Conservation (phyloP, 2,797 vertebrate genomes). For the Halcyon badia region DNA sequence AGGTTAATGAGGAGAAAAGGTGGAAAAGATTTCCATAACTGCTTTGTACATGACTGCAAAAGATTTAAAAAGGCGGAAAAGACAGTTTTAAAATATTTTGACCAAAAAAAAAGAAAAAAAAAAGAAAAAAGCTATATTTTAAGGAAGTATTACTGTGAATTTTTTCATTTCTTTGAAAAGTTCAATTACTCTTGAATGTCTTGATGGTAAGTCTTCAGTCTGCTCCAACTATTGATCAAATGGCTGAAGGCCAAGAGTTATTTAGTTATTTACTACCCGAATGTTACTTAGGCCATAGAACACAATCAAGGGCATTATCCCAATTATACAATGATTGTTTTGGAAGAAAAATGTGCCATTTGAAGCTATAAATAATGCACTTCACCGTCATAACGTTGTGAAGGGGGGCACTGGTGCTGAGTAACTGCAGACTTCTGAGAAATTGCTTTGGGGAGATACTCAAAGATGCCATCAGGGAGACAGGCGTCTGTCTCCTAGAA, state of each 20-base stretch:
- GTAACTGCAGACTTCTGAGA: slow-evolving; percentile 39
- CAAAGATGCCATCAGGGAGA: background rate
- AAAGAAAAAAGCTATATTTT: background rate
- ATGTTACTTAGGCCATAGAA: slow-evolving; percentile 5
- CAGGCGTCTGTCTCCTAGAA: background rate
- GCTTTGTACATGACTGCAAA: background rate
- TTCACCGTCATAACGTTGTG: background rate
- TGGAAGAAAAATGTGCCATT: slow-evolving; percentile 18
- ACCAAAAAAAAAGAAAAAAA: background rate
- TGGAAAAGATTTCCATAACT: background rate
- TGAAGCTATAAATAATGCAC: slow-evolving; percentile 64
- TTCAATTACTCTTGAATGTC: background rate
- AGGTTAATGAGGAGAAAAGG: background rate
- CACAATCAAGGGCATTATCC: background rate
- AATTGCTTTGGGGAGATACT: background rate
- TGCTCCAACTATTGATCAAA: background rate
- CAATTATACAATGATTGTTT: background rate
- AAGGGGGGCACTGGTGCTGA: background rate
- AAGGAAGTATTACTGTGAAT: background rate
- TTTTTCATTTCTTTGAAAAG: background rate
- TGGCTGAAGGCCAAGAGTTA: slow-evolving; percentile 31
- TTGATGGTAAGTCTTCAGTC: slow-evolving; percentile 11
- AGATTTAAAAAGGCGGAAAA: background rate
- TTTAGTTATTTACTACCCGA: slow-evolving; percentile 33
- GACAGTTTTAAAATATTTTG: background rate